Conservation (phyloP, 2,888 invertebrate genomes). For the Tethea ocularis region DNA sequence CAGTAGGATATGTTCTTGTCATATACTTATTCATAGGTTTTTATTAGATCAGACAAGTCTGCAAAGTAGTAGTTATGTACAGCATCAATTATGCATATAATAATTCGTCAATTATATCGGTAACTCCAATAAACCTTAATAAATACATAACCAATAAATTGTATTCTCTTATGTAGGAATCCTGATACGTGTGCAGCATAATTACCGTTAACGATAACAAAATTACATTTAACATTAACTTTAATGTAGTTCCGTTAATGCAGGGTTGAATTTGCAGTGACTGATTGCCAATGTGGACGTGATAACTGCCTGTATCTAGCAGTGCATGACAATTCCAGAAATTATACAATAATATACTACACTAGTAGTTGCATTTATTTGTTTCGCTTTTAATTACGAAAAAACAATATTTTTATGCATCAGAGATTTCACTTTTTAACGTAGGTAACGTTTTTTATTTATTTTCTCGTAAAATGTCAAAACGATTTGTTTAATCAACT, state of each 20-base stretch:
- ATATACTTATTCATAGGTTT: neutral
- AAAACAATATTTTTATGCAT: neutral
- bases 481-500: no score
- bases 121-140: neutral
- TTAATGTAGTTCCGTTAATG: conserved; percentile 18
- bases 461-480: neutral
- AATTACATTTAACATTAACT: conserved; percentile 29
- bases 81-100: no score
- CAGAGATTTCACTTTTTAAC: neutral
- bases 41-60: neutral
- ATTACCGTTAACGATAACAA: conserved; percentile 30
- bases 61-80: no score
- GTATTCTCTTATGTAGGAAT: conserved; percentile 19
- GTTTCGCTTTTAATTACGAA: neutral
- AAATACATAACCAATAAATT: conserved; percentile 24
- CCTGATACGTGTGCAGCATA: conserved; percentile 24
- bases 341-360: neutral
- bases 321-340: neutral
- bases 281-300: neutral
- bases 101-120: neutral
- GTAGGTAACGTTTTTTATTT: neutral
- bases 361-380: neutral
- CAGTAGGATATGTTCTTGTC: neutral
- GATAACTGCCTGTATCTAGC: neutral
- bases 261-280: neutral